Evolutionary conservation across 2,888 invertebrate species (phyloP).

Genomic region (Gandaritis pyraliata): DNA sequence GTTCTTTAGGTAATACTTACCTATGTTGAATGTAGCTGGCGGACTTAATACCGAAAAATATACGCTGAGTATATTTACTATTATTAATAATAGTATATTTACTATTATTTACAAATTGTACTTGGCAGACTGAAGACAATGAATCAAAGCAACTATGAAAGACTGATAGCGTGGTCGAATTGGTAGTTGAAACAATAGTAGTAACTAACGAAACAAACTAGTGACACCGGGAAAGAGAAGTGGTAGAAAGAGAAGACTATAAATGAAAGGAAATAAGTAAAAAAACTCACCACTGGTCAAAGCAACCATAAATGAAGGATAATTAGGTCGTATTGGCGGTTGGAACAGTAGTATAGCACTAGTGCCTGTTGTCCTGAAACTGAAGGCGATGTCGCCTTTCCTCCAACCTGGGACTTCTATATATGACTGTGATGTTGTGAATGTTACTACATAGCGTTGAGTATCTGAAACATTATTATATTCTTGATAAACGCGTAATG

Average conservation of each 20-base stretch:
- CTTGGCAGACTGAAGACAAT: too few species aligned
- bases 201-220: too few species aligned
- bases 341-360: constrained; percentile 96
- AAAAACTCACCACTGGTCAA: constrained; percentile 89
- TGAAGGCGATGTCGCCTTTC: constrained; percentile 96
- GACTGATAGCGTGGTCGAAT: too few species aligned
- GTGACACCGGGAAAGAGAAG: too few species aligned
- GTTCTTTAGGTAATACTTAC: too few species aligned
- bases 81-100: too few species aligned
- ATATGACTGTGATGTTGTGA: constrained; percentile 96
- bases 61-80: too few species aligned
- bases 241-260: background rate
- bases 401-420: constrained; percentile 97
- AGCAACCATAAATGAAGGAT: constrained; percentile 96
- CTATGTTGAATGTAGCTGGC: too few species aligned
- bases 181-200: too few species aligned
- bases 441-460: constrained; percentile 96
- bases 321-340: constrained; percentile 93
- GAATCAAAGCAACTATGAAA: too few species aligned
- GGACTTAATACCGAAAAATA: too few species aligned
- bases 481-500: background rate
- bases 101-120: too few species aligned
- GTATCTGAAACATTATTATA: constrained; percentile 86
- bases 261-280: background rate
- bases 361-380: constrained; percentile 95